Evolutionary conservation across 1,140 invertebrate genomes (phyloP).

Genomic region (Philopotamus ludificatus): DNA sequence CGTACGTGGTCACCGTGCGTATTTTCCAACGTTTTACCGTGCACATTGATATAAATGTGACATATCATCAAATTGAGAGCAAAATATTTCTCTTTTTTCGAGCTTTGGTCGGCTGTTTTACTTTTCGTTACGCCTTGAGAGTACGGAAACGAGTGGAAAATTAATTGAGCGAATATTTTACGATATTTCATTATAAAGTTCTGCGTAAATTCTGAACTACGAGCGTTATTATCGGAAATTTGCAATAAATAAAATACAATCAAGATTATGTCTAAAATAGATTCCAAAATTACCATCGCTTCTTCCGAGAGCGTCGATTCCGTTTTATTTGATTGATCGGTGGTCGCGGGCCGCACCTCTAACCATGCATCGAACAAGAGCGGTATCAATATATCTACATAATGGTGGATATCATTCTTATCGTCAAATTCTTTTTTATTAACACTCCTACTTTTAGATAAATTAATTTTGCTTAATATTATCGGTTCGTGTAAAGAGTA

Average conservation of each 20-base stretch:
- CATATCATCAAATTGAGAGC: slow-evolving; percentile 59
- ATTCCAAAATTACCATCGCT: slow-evolving; percentile 57
- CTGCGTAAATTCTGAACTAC: slow-evolving; percentile 45
- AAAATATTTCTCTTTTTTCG: slow-evolving; percentile 54
- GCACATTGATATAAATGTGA: slow-evolving; percentile 53
- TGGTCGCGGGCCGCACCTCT: slow-evolving; percentile 61
- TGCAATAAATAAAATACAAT: slow-evolving; percentile 58
- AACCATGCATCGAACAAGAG: slow-evolving; percentile 72
- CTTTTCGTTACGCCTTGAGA: slow-evolving; percentile 39
- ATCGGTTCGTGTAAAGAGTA: slow-evolving; percentile 29
- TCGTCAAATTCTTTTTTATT: slow-evolving; percentile 40
- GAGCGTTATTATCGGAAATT: slow-evolving; percentile 46
- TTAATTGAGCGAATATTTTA: slow-evolving; percentile 53
- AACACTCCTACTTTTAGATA: slow-evolving; percentile 41
- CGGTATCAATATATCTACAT: slow-evolving; percentile 65
- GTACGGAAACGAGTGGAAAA: slow-evolving; percentile 59
- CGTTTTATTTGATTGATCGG: slow-evolving; percentile 44
- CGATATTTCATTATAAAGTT: slow-evolving; percentile 58
- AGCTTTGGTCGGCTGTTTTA: background rate
- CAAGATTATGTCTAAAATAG: slow-evolving; percentile 58
- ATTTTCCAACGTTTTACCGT: slow-evolving; percentile 49
- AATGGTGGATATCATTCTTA: slow-evolving; percentile 53
- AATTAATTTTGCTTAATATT: slow-evolving; percentile 41
- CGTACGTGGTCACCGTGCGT: slow-evolving; percentile 45
- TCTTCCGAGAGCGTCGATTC: slow-evolving; percentile 57